Base-by-base conservation (phyloP, 2,888 invertebrate genomes). In the Pharmacophagus antenor region DNA sequence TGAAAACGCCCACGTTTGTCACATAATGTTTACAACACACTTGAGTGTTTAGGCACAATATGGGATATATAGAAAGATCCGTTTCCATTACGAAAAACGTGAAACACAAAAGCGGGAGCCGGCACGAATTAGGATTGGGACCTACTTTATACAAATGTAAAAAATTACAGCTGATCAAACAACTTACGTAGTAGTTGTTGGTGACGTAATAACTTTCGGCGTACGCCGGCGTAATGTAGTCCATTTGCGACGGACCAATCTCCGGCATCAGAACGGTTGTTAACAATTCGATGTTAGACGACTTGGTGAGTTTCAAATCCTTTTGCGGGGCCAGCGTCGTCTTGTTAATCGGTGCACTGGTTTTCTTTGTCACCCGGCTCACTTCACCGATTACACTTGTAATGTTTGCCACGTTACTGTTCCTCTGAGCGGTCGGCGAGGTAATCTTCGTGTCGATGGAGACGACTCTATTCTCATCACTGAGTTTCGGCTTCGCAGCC, bases 161-260 rank as follows among this genome's bases (percentile, higher is more conserved):
- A 10, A 31, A 31, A 31, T 12, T 8, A 25, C 12, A n/a, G n/a
- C n/a, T n/a, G n/a, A n/a, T n/a, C n/a, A n/a, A n/a, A n/a, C n/a
- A n/a, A n/a, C 54, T 60, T 56, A 60, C 60, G 27, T 60, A 60
- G 37, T 60, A 60, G 23, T 44, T 58, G 18, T 41, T 51, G 10
- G 60, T 60, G 15, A 60, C 27, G 18, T 56, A 60, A 17, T 55
- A 51, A 2, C 27, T 59, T 7, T 56, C 50, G 22, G 51, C 60
- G 47, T 60, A 50, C 2, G 25, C 10, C 15, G 50, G 20, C 18
- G 23, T 46, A 10, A 20, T 47, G 1, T 37, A 23, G 8, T 59
- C 54, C 0, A 41, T 15, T 7, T 41, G 23, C 15, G 15, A 18
- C 4, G 49, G 20, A 17, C 41, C 27, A 18, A 12, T 27, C 27